Evolutionary conservation across 2,888 invertebrate species (phyloP), one percentile per base, ranked within the genome.

Genomic region (Brachyptera risi): DNA sequence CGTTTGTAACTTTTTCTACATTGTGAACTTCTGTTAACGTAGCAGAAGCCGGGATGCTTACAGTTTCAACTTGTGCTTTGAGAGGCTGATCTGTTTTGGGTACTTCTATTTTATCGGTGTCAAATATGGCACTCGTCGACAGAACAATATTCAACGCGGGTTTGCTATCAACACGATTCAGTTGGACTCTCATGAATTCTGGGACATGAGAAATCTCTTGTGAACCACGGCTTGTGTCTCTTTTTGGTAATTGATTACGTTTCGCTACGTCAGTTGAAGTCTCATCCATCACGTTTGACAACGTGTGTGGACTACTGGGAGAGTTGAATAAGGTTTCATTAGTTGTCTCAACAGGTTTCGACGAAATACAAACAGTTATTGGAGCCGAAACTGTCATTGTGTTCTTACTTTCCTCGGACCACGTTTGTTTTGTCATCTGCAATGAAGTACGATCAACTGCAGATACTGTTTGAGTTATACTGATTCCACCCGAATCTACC

Each of bases 171-270:
- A 88, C 85, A 71, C 84, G 84, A 70, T 87, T 86, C 49, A 88
- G 70, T 72, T 88, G 87, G 60, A 86, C 84, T 69, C 85, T 84
- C 64, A 87, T 74, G 71, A 87, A 87, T 71, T 88, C 87, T 0
- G 87, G 86, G 13, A 86, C 77, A 44, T 63, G 65, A 31, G 31
- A 31, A n/a, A n/a, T n/a, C n/a, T n/a, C n/a, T n/a, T n/a, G n/a
- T n/a, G n/a, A n/a, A n/a, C n/a, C n/a, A n/a, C n/a, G n/a, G 11
- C 31, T 31, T 11, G 31, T 5, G 11, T 44, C 44, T 21, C 44
- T 44, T 11, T 15, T 15, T 4, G 44, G 44, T 19, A 19, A 3
- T 19, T 44, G 19, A n/a, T n/a, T n/a, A n/a, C n/a, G n/a, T n/a
- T n/a, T n/a, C n/a, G n/a, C n/a, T n/a, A n/a, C n/a, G n/a, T n/a